Percentiles rank a stretch among this genome's conserved stretches.
These are phyloP conservation scores for Rhinatrema bivittatum DNA, from an alignment of 2,797 vertebrate species.

Conservation along the genomic window DNA sequence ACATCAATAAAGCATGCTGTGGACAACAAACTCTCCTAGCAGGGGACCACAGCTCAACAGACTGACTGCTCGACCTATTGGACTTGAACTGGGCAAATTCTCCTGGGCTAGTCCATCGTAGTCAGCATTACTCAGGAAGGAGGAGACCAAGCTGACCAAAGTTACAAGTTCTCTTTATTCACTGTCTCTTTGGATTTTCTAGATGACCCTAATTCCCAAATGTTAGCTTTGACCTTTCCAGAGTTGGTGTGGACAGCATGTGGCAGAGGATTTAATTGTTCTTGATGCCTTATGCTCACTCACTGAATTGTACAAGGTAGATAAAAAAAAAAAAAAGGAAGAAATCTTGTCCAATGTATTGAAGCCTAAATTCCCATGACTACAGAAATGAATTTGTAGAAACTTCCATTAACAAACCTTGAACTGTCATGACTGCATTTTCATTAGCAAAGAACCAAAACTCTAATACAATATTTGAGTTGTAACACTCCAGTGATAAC, in stretches of 20 bases:
- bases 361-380: no score
- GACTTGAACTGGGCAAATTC: conserved; percentile 53
- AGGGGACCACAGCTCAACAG: conserved; percentile 31
- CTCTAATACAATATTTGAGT: no score
- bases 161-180: conserved; percentile 19
- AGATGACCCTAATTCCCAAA: conserved; percentile 57
- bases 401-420: no score
- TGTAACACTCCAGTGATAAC: no score
- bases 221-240: conserved; percentile 55
- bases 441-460: no score
- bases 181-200: conserved; percentile 53
- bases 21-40: conserved; percentile 22
- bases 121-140: neutral
- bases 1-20: conserved; percentile 40
- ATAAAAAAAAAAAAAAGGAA: no score
- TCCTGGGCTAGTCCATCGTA: conserved; percentile 38
- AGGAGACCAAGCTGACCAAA: conserved; percentile 11
- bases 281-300: conserved; percentile 63
- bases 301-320: no score
- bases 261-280: conserved; percentile 72
- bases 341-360: no score
- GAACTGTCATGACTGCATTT: no score
- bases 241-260: conserved; percentile 67
- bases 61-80: conserved; percentile 30
- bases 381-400: no score